These are phyloP conservation scores for Terrapene triunguis DNA, from an alignment of 2,113 vertebrate species.

Conservation along the genomic window DNA sequence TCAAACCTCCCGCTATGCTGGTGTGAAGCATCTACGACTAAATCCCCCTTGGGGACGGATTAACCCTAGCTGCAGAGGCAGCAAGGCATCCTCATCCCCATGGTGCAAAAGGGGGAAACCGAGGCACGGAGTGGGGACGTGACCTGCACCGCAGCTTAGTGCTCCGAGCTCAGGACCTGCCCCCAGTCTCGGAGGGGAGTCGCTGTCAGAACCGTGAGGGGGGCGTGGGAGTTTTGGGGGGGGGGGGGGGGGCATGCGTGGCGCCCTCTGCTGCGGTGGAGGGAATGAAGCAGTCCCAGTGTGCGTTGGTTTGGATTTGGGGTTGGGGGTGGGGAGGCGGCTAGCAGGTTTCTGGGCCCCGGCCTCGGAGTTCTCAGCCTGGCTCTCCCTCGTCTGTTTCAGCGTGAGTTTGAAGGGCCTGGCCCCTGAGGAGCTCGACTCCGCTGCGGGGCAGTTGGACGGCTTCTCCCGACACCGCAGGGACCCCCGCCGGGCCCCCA, in stretches of 20 bases:
- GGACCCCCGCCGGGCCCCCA: constrained; percentile 53
- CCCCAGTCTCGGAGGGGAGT: accelerated
- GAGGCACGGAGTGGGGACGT: accelerated
- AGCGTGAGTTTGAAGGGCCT: constrained; percentile 42
- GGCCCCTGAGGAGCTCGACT: neutral
- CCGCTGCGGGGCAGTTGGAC: neutral
- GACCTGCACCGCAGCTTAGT: neutral
- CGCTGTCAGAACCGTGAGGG: neutral
- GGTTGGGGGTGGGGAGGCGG: accelerated
- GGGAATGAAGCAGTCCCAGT: accelerated
- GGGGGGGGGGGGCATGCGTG: neutral
- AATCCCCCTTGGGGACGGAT: neutral
- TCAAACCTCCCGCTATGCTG: neutral
- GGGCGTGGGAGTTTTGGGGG: neutral
- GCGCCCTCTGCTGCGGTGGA: neutral
- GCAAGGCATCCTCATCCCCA: neutral
- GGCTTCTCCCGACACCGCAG: neutral
- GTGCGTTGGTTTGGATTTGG: neutral
- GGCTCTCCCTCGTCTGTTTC: neutral
- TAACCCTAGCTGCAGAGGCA: neutral
- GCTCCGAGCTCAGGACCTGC: neutral
- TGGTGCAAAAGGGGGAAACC: neutral
- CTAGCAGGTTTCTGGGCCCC: accelerated
- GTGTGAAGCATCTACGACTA: neutral
- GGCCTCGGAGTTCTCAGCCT: accelerated